Conservation (phyloP, 2,797 vertebrate species). For the Paguma larvata region DNA sequence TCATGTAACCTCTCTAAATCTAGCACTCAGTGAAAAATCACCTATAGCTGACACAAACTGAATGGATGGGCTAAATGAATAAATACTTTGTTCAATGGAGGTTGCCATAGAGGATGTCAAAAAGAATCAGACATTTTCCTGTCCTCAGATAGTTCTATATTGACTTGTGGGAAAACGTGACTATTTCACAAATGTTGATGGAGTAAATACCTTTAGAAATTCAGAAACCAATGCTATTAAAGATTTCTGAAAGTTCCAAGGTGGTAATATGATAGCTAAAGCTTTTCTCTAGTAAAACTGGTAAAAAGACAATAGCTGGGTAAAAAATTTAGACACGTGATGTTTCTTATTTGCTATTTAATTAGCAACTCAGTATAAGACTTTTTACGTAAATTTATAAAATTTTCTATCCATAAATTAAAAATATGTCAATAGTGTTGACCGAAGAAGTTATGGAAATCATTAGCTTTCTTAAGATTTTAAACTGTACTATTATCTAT, state of each 20-base stretch:
- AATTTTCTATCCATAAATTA: not conserved
- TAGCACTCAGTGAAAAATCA: not conserved
- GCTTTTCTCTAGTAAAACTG: not conserved
- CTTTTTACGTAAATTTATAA: not conserved
- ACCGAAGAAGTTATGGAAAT: not conserved
- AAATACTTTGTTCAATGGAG: not conserved
- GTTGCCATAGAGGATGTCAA: not conserved
- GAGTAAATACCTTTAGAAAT: not conserved
- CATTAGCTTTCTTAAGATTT: not conserved
- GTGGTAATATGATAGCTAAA: not conserved
- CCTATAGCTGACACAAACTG: not conserved
- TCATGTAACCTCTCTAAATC: not conserved
- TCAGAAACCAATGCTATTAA: not conserved
- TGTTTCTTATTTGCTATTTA: not conserved
- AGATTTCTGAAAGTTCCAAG: not conserved
- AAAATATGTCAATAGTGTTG: not conserved
- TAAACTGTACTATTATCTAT: not conserved
- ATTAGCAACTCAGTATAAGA: not conserved
- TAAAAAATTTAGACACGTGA: not conserved
- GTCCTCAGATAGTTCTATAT: not conserved
- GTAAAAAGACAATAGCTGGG: not conserved
- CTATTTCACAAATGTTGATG: not conserved
- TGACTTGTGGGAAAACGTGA: not conserved
- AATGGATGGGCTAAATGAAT: not conserved
- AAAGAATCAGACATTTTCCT: not conserved